Evolutionary conservation across 2,797 vertebrate species (phyloP).

Genomic region (Myotis findleyi): DNA sequence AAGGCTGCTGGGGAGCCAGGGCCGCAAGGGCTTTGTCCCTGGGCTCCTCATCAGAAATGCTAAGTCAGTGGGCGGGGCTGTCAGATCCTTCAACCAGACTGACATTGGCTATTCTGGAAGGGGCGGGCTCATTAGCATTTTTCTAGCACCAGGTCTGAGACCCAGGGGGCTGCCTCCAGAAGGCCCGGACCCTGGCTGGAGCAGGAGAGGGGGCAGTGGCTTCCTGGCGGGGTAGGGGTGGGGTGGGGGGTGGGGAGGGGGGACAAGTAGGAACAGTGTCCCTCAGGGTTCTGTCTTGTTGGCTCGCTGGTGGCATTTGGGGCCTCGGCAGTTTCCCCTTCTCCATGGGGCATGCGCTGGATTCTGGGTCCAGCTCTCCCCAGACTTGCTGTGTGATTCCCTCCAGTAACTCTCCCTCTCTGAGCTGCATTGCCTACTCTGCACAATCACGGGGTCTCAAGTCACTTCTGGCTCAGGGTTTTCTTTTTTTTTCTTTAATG

Average conservation of each 20-base stretch:
- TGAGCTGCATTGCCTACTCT: background rate
- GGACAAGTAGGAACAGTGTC: background rate
- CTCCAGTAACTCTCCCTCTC: background rate
- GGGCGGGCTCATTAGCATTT: background rate
- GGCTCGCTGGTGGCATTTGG: background rate
- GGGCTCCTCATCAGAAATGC: constrained; percentile 68
- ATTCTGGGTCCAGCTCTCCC: background rate
- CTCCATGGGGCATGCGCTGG: background rate
- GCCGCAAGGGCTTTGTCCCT: constrained; percentile 24
- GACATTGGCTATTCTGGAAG: constrained; percentile 31
- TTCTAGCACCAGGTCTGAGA: background rate
- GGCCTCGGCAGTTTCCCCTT: background rate
- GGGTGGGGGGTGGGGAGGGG: too few species aligned
- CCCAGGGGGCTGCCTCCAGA: background rate
- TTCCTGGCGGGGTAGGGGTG: background rate
- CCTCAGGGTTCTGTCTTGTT: background rate
- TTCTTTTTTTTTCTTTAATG: background rate
- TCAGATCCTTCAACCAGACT: background rate
- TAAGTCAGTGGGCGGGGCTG: constrained; percentile 1
- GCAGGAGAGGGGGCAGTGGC: background rate
- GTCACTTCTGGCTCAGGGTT: background rate
- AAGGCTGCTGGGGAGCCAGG: constrained; percentile 51
- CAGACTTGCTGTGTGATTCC: background rate
- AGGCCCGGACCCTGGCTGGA: background rate
- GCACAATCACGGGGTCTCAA: background rate